These are phyloP conservation scores for Maconellicoccus hirsutus DNA, from an alignment of 1,140 invertebrate species.

Conservation along the genomic window DNA sequence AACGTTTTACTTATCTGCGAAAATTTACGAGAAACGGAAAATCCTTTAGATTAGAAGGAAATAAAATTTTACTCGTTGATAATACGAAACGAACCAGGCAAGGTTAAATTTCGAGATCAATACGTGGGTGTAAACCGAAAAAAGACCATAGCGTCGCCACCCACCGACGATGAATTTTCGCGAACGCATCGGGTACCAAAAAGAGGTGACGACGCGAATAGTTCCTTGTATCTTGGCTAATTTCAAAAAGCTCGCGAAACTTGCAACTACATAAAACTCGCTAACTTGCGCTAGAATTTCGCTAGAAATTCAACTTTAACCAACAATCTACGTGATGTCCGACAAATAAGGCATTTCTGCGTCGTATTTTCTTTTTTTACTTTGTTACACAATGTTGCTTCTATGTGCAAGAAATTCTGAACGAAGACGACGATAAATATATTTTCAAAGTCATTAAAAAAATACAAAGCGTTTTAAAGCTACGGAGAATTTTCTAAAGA, in stretches of 20 bases:
- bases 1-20: not conserved
- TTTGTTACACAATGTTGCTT: not conserved
- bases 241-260: not conserved
- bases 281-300: no score
- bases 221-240: not conserved
- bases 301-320: no score
- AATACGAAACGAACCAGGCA: not conserved
- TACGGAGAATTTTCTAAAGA: not conserved
- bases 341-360: no score
- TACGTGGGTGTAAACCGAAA: constrained; percentile 2
- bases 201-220: not conserved
- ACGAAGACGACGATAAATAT: not conserved
- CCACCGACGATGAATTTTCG: not conserved
- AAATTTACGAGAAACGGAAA: not conserved
- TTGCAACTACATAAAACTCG: no score
- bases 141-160: not conserved
- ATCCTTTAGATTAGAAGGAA: not conserved
- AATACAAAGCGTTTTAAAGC: not conserved
- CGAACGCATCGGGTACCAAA: not conserved
- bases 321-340: no score
- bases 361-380: not conserved
- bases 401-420: not conserved
- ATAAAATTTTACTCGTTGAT: not conserved
- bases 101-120: constrained; percentile 4
- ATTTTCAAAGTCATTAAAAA: not conserved